Conservation (phyloP, 1,140 invertebrate genomes). For the Rhynchophorus ferrugineus region DNA sequence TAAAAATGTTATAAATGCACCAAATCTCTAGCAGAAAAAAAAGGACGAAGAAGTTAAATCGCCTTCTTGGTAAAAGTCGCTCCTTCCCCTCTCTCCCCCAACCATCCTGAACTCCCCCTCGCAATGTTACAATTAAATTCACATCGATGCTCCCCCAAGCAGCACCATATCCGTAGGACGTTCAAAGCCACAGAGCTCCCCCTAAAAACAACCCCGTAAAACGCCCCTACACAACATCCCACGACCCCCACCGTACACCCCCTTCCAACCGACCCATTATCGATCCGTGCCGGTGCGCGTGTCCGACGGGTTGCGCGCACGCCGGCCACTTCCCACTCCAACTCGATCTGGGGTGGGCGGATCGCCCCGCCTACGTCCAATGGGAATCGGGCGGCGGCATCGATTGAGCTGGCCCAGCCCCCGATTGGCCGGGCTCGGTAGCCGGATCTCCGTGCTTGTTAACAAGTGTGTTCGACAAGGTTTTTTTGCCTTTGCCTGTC, state of each 20-base stretch:
- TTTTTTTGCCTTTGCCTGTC: slow-evolving; percentile 13
- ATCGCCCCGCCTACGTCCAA: slow-evolving; percentile 1
- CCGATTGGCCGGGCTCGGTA: slow-evolving; percentile 2
- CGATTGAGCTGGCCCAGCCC: slow-evolving; percentile 7
- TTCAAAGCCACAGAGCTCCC: no score
- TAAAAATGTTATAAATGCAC: no score
- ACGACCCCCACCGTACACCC: slow-evolving; percentile 10
- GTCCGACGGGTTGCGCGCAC: slow-evolving; percentile 9
- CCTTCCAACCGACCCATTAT: slow-evolving; percentile 28
- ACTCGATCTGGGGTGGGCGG: slow-evolving; percentile 13
- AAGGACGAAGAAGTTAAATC: no score
- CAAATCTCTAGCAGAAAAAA: no score
- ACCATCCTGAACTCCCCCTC: no score
- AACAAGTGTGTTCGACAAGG: slow-evolving; percentile 18
- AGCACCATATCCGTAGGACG: no score
- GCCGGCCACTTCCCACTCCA: not conserved
- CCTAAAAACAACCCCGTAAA: no score
- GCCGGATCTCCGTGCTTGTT: slow-evolving; percentile 16
- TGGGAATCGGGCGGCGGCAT: slow-evolving; percentile 15
- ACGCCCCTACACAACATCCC: not conserved
- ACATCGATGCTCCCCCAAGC: no score
- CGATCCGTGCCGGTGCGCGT: slow-evolving; percentile 19
- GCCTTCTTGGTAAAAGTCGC: no score
- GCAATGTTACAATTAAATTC: no score
- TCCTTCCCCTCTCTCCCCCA: no score